Evolutionary conservation across 2,797 vertebrate genomes (phyloP).

Genomic region (Sebastes variabilis): DNA sequence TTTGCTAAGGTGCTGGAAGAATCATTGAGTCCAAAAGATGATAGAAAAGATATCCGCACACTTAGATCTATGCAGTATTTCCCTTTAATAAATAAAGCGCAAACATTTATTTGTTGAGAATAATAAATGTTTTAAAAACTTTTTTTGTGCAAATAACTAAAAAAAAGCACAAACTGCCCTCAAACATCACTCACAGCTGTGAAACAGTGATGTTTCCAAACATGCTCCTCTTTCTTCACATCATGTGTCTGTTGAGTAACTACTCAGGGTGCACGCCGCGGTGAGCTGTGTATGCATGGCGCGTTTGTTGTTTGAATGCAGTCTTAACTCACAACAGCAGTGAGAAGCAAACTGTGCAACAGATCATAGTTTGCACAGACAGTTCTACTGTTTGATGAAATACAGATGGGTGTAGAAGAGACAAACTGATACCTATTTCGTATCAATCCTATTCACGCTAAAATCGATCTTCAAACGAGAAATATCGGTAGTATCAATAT

Average conservation of each 20-base stretch:
- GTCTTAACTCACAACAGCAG: not conserved
- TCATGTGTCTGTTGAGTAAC: not conserved
- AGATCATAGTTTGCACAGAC: not conserved
- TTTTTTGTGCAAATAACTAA: too few species aligned
- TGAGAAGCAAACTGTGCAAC: not conserved
- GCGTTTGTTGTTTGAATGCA: not conserved
- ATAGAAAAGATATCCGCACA: too few species aligned
- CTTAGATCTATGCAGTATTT: too few species aligned
- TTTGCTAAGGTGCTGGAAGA: too few species aligned
- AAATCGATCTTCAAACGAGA: not conserved
- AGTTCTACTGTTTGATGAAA: not conserved
- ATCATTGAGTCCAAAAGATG: too few species aligned
- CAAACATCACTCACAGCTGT: too few species aligned
- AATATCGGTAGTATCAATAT: not conserved
- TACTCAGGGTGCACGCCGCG: not conserved
- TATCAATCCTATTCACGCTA: not conserved
- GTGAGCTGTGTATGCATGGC: accelerated
- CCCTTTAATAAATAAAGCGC: not conserved
- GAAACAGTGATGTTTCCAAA: too few species aligned
- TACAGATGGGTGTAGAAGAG: not conserved
- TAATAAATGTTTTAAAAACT: too few species aligned
- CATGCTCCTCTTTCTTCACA: not conserved
- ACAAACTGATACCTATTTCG: not conserved
- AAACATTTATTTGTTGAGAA: not conserved
- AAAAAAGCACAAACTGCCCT: too few species aligned